Base-by-base conservation (phyloP, 2,113 vertebrate species). In the Gymnobelideus leadbeateri region DNA sequence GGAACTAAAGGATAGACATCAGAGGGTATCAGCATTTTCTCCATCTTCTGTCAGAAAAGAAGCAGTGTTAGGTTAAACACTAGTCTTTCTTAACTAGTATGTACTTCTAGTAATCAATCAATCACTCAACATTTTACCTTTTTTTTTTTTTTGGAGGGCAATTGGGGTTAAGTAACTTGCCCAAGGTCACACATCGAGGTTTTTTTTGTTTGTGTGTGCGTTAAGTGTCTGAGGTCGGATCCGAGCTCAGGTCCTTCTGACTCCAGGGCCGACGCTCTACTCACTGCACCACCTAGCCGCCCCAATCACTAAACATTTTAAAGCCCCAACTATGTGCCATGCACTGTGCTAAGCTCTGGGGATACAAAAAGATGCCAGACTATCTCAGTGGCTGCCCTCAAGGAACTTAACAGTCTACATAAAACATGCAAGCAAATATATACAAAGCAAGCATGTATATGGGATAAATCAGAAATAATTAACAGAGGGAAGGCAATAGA, bases 51-150 rank as follows among this genome's bases (percentile, higher is more conserved):
- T 97, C 96, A 91, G 95, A 51, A 90, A 46, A 2, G 49, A 31
- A 91, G 91, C 92, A 10, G 2, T 0, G 9, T 37, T 61, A 89
- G 93, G 93, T 96, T 95, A 93, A 95, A 84, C 7, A 9, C 92
- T 92, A 3, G 91, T 96, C 92, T 96, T 97, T 93, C 93, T 1
- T 53, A 90, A 55, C 54, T 91, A 23, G 92, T 95, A 91, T 96
- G 94, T 90, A 92, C 49, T 51, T 23, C 5, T 54, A 96, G 94
- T 84, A 84, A 84, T 43, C 19, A 84, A 43, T 84, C 68, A 43
- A 84, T 84, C 68, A 84, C 16, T 43, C 43, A 84, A 84, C 2
- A 84, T 77, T 77, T n/a, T 77, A 19, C n/a, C n/a, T n/a, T n/a
- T n/a, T n/a, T n/a, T n/a, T n/a, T n/a, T n/a, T n/a, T n/a, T n/a